phyloP scores from a whole-genome alignment of 1,140 invertebrate species.

The Chionoecetes opilio region DNA sequence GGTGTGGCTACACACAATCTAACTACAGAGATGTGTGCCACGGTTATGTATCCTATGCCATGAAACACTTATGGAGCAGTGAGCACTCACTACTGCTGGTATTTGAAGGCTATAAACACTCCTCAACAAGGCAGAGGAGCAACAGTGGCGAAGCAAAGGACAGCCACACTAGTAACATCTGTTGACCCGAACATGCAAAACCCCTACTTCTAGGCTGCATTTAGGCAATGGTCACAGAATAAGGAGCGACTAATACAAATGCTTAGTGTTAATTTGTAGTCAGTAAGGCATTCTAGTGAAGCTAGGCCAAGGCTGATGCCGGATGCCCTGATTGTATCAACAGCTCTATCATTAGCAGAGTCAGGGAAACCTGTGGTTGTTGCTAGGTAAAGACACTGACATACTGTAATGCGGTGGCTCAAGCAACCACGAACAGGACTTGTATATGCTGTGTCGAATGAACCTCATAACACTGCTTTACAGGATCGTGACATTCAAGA shows the following conservation, averaged over 20 bases:
- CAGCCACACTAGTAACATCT: slow-evolving; percentile 45
- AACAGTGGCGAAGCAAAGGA: not conserved
- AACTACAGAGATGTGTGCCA: slow-evolving; percentile 13
- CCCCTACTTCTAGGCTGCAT: slow-evolving; percentile 3
- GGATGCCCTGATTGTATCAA: slow-evolving; percentile 54
- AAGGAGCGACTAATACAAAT: slow-evolving; percentile 58
- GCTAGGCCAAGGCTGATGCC: slow-evolving; percentile 54
- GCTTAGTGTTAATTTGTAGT: slow-evolving; percentile 49
- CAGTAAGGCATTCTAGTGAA: slow-evolving; percentile 48
- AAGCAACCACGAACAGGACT: slow-evolving; percentile 54
- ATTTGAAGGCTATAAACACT: slow-evolving; percentile 41
- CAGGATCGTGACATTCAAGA: slow-evolving; percentile 54
- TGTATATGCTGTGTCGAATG: slow-evolving; percentile 15
- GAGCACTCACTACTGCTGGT: slow-evolving; percentile 41
- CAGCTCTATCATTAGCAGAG: slow-evolving; percentile 45
- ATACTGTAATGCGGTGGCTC: slow-evolving; percentile 43
- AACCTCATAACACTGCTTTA: not conserved
- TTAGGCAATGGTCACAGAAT: slow-evolving; percentile 42
- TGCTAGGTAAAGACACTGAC: slow-evolving; percentile 31
- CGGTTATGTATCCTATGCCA: slow-evolving; percentile 41
- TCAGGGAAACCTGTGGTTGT: slow-evolving; percentile 58
- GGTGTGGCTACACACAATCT: slow-evolving; percentile 36
- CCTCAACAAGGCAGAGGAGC: not conserved
- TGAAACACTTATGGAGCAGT: slow-evolving; percentile 54
- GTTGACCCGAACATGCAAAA: slow-evolving; percentile 47